A percentile compares a stretch with the other conserved stretches of the same genome.
phyloP scores from a whole-genome alignment of 2,113 vertebrate species.

The Cottus gobio region DNA sequence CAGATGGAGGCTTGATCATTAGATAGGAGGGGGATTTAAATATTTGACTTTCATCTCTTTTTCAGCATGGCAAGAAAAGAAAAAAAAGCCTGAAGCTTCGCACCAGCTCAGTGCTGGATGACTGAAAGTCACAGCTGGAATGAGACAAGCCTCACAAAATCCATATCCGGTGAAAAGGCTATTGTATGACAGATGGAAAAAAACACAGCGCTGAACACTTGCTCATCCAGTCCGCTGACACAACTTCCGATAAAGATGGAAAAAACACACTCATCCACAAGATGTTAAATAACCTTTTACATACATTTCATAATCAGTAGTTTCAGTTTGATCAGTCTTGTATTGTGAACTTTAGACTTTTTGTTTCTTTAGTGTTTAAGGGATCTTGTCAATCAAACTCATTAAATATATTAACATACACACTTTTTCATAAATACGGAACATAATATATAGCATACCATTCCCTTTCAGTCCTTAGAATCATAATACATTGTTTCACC shows the following conservation, averaged over 20 bases:
- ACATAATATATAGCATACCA: neutral
- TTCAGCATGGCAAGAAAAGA: conserved; percentile 5
- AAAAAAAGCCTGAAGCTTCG: conserved; percentile 36
- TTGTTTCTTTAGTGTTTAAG: neutral
- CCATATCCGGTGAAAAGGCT: conserved; percentile 35
- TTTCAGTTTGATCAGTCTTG: conserved; percentile 13
- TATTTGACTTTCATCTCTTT: conserved; percentile 54
- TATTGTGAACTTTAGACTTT: neutral
- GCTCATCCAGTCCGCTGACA: conserved; percentile 36
- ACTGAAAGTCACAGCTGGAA: conserved; percentile 58
- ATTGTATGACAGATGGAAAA: conserved; percentile 69
- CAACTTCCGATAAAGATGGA: conserved; percentile 45
- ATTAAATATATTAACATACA: neutral
- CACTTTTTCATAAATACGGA: conserved; percentile 11
- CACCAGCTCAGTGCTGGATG: conserved; percentile 24
- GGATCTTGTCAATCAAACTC: conserved; percentile 14
- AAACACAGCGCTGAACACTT: conserved; percentile 37
- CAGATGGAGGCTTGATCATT: conserved; percentile 56
- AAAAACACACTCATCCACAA: conserved; percentile 31
- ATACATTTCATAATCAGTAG: neutral
- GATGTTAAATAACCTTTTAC: neutral
- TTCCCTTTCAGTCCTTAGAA: neutral
- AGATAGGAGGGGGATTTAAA: conserved; percentile 64
- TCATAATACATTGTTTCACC: neutral
- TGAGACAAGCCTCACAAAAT: conserved; percentile 39